phyloP scores from a whole-genome alignment of 2,888 invertebrate species.

The Sipha maydis region DNA sequence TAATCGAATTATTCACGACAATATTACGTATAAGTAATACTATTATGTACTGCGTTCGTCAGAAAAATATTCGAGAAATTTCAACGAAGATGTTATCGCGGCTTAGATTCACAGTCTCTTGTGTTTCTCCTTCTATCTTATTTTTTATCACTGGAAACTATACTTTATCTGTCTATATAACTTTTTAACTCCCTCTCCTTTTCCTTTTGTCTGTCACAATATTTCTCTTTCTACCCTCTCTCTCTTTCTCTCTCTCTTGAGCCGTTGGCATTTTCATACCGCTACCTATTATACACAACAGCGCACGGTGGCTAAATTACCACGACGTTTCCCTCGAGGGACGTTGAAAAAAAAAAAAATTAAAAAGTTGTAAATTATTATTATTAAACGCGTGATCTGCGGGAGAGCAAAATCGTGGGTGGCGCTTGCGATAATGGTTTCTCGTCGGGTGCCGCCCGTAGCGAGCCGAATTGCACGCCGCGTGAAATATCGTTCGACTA shows the following conservation, averaged over 20 bases:
- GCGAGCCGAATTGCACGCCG: not conserved
- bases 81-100: not conserved
- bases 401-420: not conserved
- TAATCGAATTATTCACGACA: not conserved
- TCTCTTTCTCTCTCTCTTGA: not conserved
- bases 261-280: not conserved
- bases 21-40: not conserved
- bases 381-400: not conserved
- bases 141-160: too few species aligned
- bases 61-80: not conserved
- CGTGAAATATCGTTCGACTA: not conserved
- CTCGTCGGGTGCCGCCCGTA: not conserved
- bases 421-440: not conserved
- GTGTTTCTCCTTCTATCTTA: not conserved
- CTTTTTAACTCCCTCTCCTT: not conserved
- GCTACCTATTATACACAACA: not conserved
- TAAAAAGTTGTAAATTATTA: not conserved
- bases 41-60: not conserved
- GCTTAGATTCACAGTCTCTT: not conserved
- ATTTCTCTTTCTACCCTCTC: not conserved
- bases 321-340: not conserved
- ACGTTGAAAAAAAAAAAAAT: not conserved
- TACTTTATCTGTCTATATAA: too few species aligned
- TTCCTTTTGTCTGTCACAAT: not conserved
- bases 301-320: not conserved